Evolutionary conservation across 2,888 invertebrate species (phyloP), one percentile per base, ranked within the genome.

Genomic region (Drosophila kanekoi): DNA sequence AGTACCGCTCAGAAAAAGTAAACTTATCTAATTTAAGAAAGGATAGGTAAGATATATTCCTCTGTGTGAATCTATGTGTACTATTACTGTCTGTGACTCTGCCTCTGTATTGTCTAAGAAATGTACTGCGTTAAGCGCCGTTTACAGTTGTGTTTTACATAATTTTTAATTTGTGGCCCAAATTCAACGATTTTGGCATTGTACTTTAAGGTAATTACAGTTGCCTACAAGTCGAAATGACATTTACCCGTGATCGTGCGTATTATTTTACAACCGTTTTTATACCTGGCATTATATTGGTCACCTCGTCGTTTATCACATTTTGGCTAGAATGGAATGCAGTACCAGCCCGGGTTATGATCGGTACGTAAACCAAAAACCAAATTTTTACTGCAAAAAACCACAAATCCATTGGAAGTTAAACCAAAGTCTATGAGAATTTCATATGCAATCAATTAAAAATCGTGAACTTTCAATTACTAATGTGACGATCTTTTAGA

Each of bases 291-390:
- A 97, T 98, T 92, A 97, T 98, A 94, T 95, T 98, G 94, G 98
- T 98, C 93, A 98, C 98, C 89, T 97, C 97, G 93, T 98, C 98
- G 91, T 98, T 98, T 95, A 98, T 98, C 93, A 98, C 98, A 92
- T 98, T 98, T 94, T 98, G 98, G 98, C 95, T 98, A 93, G 98
- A 98, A 94, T 98, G 98, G 97, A 98, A 98, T 94, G 98, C 98
- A 89, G 98, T 98, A 92, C 98, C 98, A 92, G 98, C 98, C 92
- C 95, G 98, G 93, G 98, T 98, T 92, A 98, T 98, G 97, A 97
- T 98, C 94, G 97, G 97, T 97, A 94, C 94, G 95, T 94, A 90
- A 86, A 81, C 79, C 44, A 62, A 62, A 70, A 72, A 53, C 47
- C 32, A 75, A 65, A 44, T 44, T 33, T 41, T 43, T 13, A 54